phyloP scores from a whole-genome alignment of 2,113 vertebrate genomes.

The Rousettus leschenaultii region DNA sequence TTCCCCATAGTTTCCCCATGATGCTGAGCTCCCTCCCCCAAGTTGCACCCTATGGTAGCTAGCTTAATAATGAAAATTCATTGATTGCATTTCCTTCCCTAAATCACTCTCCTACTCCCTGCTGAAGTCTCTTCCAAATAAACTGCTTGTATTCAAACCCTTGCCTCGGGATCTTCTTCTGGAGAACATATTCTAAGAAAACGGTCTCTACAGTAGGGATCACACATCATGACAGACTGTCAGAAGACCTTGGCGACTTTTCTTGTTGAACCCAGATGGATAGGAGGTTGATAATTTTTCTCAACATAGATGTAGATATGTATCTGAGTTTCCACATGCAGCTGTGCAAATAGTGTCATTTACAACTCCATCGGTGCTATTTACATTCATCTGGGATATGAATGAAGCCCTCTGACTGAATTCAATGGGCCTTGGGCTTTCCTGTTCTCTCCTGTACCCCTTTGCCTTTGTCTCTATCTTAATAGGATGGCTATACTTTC shows the following conservation, averaged over 20 bases:
- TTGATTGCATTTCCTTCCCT: not conserved
- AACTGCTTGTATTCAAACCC: not conserved
- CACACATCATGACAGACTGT: not conserved
- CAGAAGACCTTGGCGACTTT: not conserved
- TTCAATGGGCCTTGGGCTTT: not conserved
- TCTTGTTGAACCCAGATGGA: not conserved
- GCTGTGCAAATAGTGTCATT: not conserved
- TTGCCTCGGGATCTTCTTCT: not conserved
- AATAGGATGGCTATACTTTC: not conserved
- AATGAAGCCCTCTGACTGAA: not conserved
- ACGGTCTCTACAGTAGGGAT: not conserved
- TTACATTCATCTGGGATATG: not conserved
- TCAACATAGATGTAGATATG: not conserved
- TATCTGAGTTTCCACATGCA: not conserved
- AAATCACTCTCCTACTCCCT: not conserved
- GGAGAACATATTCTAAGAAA: not conserved
- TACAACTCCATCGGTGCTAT: not conserved
- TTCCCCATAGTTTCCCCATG: not conserved
- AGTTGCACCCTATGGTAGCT: not conserved
- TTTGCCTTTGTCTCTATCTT: not conserved
- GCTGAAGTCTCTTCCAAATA: not conserved
- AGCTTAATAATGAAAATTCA: not conserved
- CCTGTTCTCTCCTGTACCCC: not conserved
- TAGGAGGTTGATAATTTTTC: not conserved
- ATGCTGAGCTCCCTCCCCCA: not conserved